These are phyloP conservation scores for Myotis myotis DNA, from an alignment of 2,797 vertebrate species.

Conservation along the genomic window DNA sequence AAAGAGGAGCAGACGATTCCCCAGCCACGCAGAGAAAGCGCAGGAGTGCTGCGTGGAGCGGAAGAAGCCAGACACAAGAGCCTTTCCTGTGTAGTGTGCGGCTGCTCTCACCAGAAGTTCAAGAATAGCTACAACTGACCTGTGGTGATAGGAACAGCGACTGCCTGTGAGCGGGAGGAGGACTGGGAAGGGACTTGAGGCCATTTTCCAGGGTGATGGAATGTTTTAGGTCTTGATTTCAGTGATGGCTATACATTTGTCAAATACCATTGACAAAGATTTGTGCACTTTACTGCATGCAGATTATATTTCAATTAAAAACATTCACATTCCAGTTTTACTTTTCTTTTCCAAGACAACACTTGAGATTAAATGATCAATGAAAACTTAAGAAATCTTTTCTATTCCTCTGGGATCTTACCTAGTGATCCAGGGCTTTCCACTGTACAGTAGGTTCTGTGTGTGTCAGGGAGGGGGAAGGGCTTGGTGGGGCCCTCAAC, in stretches of 20 bases:
- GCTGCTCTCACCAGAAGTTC: background rate
- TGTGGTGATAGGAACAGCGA: background rate
- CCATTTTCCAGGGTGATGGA: background rate
- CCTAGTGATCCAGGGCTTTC: background rate
- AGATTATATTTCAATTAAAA: background rate
- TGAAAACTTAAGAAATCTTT: background rate
- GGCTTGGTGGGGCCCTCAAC: too few relatives aligned
- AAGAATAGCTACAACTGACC: background rate
- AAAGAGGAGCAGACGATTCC: background rate
- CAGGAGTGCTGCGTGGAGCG: background rate
- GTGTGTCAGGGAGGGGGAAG: background rate
- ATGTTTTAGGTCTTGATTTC: background rate
- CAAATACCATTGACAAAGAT: background rate
- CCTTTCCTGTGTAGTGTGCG: background rate
- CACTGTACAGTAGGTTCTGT: too few relatives aligned
- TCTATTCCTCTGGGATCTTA: background rate
- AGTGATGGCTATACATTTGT: background rate
- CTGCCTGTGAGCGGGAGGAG: too few relatives aligned
- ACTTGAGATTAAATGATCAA: conserved; percentile 9
- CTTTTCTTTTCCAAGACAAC: background rate
- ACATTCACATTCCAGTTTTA: background rate
- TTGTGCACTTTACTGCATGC: background rate
- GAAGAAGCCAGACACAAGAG: background rate
- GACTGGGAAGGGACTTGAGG: background rate
- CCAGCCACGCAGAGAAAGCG: background rate